Evolutionary conservation across 2,888 invertebrate species (phyloP), one percentile per base, ranked within the genome.

Genomic region (Artemia sinica): DNA sequence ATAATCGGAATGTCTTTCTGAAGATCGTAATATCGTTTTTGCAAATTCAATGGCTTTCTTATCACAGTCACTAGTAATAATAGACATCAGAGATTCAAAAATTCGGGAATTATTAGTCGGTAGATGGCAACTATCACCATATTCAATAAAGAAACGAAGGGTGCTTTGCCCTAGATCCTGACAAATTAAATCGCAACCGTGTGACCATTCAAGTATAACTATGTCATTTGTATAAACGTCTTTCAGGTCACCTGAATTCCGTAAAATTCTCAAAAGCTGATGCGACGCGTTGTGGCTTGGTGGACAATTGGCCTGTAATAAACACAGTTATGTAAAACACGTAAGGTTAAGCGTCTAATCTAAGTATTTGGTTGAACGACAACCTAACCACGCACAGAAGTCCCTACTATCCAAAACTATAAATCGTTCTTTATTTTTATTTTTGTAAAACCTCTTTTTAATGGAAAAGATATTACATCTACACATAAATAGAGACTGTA

Each of bases 21-120:
- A n/a, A 18, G n/a, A 2, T 11, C 12, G 14, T 18, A 58, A 18
- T 28, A 58, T 11, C n/a, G 10, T 18, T 9, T 18, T 28, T 58
- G 63, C 63, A 9, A 58, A 28, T 28, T 58, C 28, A n/a, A 58
- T 2, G 14, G 28, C 8, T 10, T 58, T 58, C 12, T 58, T 10
- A 28, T 28, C 28, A 58, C 14, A 28, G n/a, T 58, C 63, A n/a
- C n/a, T 28, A 10, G 63, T 58, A n/a, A 58, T n/a, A n/a, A 58
- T 58, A 10, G 63, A 58, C n/a, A 58, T 28, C 63, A 58, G 28
- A 58, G 63, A 58, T 11, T 58, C 63, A n/a, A 58, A 28, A 58
- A 58, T 28, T 10, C 63, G 8, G 10, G 63, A 28, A 28, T 28
- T 18, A 10, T 58, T 11, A n/a, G 63, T 10, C 8, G 63, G 63